Base-by-base conservation (phyloP, 37 sponge, comb jelly and placozoan genomes). In the Aplysina aerophoba region DNA sequence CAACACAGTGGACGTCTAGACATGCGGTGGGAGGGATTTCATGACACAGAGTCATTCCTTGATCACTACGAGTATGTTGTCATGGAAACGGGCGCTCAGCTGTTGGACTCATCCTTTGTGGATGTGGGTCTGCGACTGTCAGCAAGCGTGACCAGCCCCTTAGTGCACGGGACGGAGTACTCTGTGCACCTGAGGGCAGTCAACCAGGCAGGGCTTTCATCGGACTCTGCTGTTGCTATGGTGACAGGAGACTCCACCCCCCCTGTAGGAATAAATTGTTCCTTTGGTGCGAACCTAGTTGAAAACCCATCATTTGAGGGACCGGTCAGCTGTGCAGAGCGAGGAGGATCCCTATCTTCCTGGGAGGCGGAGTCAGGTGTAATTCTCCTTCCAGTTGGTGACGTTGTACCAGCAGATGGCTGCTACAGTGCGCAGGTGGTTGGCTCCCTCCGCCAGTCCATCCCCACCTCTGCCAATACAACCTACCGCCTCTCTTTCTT, bases 291-390 rank as follows among this genome's bases (percentile, higher is more conserved):
- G 53, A 31, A 72, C 17, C 3, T 82, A 24, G 13, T 91, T 4
- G 20, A 5, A 17, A 90, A 90, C 50, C 89, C 94, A 22, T 90
- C 91, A 34, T 90, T 88, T 91, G 91, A 94, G 41, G 66, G 66
- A 13, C n/a, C 34, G 17, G 40, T 30, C 41, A 54, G 55, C 21
- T 30, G 36, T 21, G 15, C 53, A 40, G 44, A 19, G 30, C 37
- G 22, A 5, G 41, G 20, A 24, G 86, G 81, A 16, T 62, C 77
- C 38, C 56, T 44, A 0, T 20, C 27, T 41, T 85, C 86, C 83
- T 28, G 36, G 36, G 39, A 53, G 15, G 41, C 5, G 1, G 55
- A 55, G 17, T 24, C 58, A 20, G 81, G 58, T 20, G 24, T 50
- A 17, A 30, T 13, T n/a, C 39, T 82, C 6, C 27, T 82, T 4